Evolutionary conservation across 2,888 invertebrate species (phyloP).

Genomic region (Euphydryas editha): DNA sequence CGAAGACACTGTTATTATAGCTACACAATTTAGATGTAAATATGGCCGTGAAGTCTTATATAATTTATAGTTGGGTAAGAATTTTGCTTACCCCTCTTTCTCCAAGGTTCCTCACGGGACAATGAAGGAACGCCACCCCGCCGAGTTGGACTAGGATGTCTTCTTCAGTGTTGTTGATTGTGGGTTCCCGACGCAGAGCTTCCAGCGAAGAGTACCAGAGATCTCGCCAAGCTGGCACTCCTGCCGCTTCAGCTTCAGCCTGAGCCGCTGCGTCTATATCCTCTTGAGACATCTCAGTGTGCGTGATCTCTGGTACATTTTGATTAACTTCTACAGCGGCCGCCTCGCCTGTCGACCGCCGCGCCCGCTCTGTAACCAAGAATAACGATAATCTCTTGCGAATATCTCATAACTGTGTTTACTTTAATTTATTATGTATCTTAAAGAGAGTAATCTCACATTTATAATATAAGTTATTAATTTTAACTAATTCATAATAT

Average conservation of each 20-base stretch:
- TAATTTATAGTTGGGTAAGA: too few relatives aligned
- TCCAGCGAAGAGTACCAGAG: constrained; percentile 83
- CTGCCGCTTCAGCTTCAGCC: constrained; percentile 56
- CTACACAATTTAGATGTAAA: too few relatives aligned
- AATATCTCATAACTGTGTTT: too few relatives aligned
- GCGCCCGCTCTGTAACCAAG: constrained; percentile 31
- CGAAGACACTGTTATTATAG: too few relatives aligned
- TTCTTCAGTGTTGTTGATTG: constrained; percentile 89
- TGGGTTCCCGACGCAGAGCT: constrained; percentile 70
- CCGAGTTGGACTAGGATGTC: constrained; percentile 91
- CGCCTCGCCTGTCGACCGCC: constrained; percentile 40
- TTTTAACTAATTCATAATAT: too few relatives aligned
- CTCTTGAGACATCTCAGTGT: constrained; percentile 41
- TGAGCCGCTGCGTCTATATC: constrained; percentile 49
- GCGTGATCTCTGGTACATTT: constrained; percentile 31
- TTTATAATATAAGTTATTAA: too few relatives aligned
- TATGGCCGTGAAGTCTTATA: too few relatives aligned
- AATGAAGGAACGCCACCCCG: constrained; percentile 91
- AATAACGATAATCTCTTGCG: background rate
- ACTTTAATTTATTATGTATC: too few relatives aligned
- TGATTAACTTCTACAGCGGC: constrained; percentile 28
- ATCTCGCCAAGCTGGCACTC: constrained; percentile 84
- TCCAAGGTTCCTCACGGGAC: constrained; percentile 89
- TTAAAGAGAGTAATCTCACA: too few relatives aligned
- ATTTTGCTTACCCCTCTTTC: constrained; percentile 85